phyloP scores from a whole-genome alignment of 2,797 vertebrate genomes.

The Gymnocypris eckloni region DNA sequence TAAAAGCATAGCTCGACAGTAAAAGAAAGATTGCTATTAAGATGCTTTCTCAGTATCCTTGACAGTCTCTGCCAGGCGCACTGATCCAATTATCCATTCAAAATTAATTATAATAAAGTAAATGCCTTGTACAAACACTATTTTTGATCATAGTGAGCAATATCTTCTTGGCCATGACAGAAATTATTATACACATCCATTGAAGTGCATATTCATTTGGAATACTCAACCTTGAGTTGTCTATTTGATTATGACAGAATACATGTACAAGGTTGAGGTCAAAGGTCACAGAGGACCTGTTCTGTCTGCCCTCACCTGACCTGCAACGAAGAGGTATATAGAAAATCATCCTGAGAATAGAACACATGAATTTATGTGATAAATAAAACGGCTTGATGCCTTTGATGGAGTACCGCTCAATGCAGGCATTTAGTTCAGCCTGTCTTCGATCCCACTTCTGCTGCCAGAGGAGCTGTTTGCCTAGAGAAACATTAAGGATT shows the following conservation, averaged over 20 bases:
- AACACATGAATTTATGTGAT: constrained; percentile 31
- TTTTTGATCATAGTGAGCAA: constrained; percentile 38
- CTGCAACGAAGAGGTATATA: background rate
- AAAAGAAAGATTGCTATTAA: constrained; percentile 77
- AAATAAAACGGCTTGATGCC: constrained; percentile 44
- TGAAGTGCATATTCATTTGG: constrained; percentile 12
- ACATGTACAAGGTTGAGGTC: constrained; percentile 24
- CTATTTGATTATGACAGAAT: background rate
- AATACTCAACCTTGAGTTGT: constrained; percentile 29
- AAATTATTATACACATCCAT: background rate
- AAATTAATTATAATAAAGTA: constrained; percentile 78
- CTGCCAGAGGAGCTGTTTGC: constrained; percentile 52
- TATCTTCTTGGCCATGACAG: constrained; percentile 3
- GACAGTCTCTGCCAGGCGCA: constrained; percentile 80
- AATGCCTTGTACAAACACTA: constrained; percentile 62
- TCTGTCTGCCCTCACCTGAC: background rate
- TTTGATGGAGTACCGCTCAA: constrained; percentile 50
- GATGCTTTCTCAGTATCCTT: constrained; percentile 80
- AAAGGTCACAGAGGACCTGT: constrained; percentile 30
- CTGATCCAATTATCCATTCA: constrained; percentile 82
- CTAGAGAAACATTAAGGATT: constrained; percentile 66
- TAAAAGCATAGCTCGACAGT: constrained; percentile 73
- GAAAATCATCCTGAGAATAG: constrained; percentile 2
- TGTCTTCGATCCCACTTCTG: constrained; percentile 37
- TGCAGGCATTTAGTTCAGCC: constrained; percentile 46